Base-by-base conservation (phyloP, 2,888 invertebrate genomes). In the Rotaria sp. region DNA sequence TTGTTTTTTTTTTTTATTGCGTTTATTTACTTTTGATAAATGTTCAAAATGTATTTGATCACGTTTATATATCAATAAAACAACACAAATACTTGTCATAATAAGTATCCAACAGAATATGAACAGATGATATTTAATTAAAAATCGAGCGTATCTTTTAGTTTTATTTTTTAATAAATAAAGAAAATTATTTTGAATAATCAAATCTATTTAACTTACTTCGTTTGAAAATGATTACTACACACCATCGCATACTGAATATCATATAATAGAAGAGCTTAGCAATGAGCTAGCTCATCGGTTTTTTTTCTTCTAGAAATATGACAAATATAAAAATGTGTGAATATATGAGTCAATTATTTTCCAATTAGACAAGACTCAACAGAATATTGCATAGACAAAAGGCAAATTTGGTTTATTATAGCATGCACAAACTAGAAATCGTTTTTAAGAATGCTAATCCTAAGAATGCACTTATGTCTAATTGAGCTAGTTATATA, bases 181-280 rank as follows among this genome's bases (percentile, higher is more conserved):
- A 67, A n/a, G 3, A 30, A 67, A 67, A 30, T 30, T 30, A 30
- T 30, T 67, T 67, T 30, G 5, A 67, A 67, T 67, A 67, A 50
- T 50, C 5, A 30, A 30, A n/a, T 13, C 7, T 10, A 57, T 57
- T 21, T 7, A 38, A 75, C 75, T 26, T 41, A 75, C 75, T 41
- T 75, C 1, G 45, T 10, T 75, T 75, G 41, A 24, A 41, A 75
- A 75, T 45, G 75, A n/a, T 45, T 41, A 38, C 75, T 11, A 75
- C 75, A 75, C 75, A 75, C 67, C 67, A 67, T 67, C 67, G 35
- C 67, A 67, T 67, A 35, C 18, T 67, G 67, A 30, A 67, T 30
- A 67, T 15, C 35, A 67, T 35, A 15, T 52, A 24, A 24, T 35
- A 35, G 21, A 24, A 24, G 52, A 52, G 24, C 24, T 52, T 52